phyloP scores from a whole-genome alignment of 1,140 invertebrate genomes.

The Anoplolepis gracilipes region DNA sequence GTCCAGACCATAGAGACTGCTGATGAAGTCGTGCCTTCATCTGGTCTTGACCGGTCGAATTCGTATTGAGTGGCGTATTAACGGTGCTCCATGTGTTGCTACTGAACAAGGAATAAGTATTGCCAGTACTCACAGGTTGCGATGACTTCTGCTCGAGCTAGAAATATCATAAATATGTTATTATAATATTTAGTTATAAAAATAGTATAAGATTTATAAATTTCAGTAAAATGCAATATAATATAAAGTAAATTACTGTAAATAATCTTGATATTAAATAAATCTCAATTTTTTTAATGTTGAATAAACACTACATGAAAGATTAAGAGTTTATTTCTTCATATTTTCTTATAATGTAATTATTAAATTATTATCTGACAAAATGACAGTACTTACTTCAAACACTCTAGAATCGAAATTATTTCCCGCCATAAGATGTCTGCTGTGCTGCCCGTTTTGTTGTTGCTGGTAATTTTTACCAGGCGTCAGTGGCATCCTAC shows the following conservation, averaged over 20 bases:
- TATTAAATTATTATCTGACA: neutral
- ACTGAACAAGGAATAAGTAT: conserved; percentile 90
- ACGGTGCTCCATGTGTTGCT: conserved; percentile 85
- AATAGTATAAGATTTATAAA: neutral
- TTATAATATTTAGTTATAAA: neutral
- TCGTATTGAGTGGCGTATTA: conserved; percentile 51
- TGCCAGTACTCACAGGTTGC: conserved; percentile 80
- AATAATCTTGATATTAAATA: neutral
- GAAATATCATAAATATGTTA: neutral
- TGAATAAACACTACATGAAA: neutral
- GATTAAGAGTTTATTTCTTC: neutral
- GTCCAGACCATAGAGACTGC: conserved; percentile 92
- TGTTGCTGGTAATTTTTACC: conserved; percentile 77
- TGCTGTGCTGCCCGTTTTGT: conserved; percentile 61
- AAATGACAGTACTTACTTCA: conserved; percentile 72
- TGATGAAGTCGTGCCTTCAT: conserved; percentile 79
- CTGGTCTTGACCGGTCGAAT: conserved; percentile 75
- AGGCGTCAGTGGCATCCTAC: conserved; percentile 67
- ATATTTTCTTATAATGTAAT: neutral
- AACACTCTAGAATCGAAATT: conserved; percentile 74
- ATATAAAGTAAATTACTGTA: neutral
- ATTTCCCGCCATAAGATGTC: conserved; percentile 68
- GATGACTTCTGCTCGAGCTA: conserved; percentile 77
- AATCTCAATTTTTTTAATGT: neutral
- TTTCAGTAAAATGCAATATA: neutral